Evolutionary conservation across 2,888 invertebrate species (phyloP), one percentile per base, ranked within the genome.

Genomic region (Ectropis crepuscularia): DNA sequence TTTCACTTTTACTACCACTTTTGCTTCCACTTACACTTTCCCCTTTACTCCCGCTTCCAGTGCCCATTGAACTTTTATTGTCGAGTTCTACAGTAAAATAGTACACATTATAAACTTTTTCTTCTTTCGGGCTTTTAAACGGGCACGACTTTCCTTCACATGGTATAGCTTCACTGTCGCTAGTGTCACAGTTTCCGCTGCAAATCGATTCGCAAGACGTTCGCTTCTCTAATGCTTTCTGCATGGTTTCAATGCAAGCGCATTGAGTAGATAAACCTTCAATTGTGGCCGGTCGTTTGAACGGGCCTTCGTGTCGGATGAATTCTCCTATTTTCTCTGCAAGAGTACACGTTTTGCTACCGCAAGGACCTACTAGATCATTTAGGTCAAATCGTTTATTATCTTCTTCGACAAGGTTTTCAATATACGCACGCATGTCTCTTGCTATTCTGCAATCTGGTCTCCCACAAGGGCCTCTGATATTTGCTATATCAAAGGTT

Each of bases 361-460:
- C 92, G 71, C 92, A 92, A 5, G 92, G 92, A 4, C 92, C 92
- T 48, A 88, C 78, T 28, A 92, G 77, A 10, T 87, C 83, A 28
- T 86, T 75, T 4, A 92, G 74, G 67, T 83, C 74, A 46, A 92
- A 79, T 74, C 83, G 85, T 69, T 77, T 73, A 45, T 86, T 79
- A 62, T 92, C 92, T 80, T 92, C 91, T 36, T 84, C 85, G 7
- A 90, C 83, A 4, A 91, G 79, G 53, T 83, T 85, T 79, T 89
- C 88, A 42, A 92, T 87, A 65, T 90, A 92, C 16, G 83, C 83
- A 71, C 88, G 80, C 65, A 92, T 76, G 61, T 87, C 83, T 78
- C 90, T 86, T 9, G 91, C 92, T 72, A 92, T 86, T 77, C 82
- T 86, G 58, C 92, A 92, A 62, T 92, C 90, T n/a, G 82, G 73